phyloP scores from a whole-genome alignment of 1,140 invertebrate species.

The Lordiphosa clarofinis region DNA sequence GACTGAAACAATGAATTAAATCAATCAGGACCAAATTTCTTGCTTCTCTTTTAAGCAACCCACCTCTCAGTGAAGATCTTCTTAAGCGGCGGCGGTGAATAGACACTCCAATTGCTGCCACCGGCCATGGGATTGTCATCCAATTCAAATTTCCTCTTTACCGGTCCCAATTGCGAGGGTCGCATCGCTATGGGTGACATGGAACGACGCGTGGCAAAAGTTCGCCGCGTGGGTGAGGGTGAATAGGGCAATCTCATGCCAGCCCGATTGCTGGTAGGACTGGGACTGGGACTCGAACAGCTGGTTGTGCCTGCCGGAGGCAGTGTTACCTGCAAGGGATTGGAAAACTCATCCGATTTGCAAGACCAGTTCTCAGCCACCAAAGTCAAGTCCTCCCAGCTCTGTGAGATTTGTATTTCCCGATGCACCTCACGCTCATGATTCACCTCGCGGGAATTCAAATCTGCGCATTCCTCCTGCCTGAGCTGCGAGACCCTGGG shows the following conservation, averaged over 20 bases:
- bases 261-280: slow-evolving; percentile 67
- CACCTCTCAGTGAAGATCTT: slow-evolving; percentile 78
- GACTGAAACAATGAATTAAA: slow-evolving; percentile 54
- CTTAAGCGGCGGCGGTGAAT: slow-evolving; percentile 73
- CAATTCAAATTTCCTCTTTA: slow-evolving; percentile 90
- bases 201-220: slow-evolving; percentile 88
- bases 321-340: slow-evolving; percentile 76
- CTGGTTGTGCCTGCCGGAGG: slow-evolving; percentile 44
- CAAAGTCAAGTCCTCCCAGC: slow-evolving; percentile 92
- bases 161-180: slow-evolving; percentile 85
- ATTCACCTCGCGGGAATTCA: slow-evolving; percentile 90
- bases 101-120: slow-evolving; percentile 71
- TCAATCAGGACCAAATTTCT: too few species aligned
- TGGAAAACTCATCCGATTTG: slow-evolving; percentile 81
- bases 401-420: slow-evolving; percentile 94
- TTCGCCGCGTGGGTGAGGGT: slow-evolving; percentile 90
- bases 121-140: slow-evolving; percentile 81
- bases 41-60: too few species aligned
- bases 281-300: slow-evolving; percentile 75
- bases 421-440: slow-evolving; percentile 93
- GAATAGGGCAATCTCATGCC: slow-evolving; percentile 82
- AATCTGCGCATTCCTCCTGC: slow-evolving; percentile 92
- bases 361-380: slow-evolving; percentile 83
- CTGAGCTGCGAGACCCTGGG: slow-evolving; percentile 91
- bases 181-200: slow-evolving; percentile 91